Evolutionary conservation across 2,797 vertebrate species (phyloP).

Genomic region (Ctenopoma kingsleyae): DNA sequence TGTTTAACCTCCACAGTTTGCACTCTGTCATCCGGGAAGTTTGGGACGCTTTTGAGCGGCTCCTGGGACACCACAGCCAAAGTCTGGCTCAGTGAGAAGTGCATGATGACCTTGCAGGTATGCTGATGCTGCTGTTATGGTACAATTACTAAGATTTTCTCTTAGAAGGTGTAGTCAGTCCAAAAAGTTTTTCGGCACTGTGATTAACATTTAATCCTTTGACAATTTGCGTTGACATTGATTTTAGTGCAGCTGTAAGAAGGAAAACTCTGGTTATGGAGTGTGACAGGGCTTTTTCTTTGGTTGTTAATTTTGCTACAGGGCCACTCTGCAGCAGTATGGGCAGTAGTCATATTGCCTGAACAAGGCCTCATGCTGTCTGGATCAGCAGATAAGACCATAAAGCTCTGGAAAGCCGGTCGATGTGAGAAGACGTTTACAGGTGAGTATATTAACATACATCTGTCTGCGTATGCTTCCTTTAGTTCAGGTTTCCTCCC

Average conservation of each 20-base stretch:
- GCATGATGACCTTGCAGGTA: slow-evolving; percentile 99
- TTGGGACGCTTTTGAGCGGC: slow-evolving; percentile 96
- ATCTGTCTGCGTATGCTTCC: too few relatives aligned
- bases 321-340: slow-evolving; percentile 96
- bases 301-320: slow-evolving; percentile 60
- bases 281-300: not conserved
- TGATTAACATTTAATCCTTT: not conserved
- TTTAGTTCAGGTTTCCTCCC: too few relatives aligned
- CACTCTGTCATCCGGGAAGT: slow-evolving; percentile 95
- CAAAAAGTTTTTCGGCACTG: not conserved
- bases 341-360: slow-evolving; percentile 95
- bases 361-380: slow-evolving; percentile 97
- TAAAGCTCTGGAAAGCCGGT: slow-evolving; percentile 97
- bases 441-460: slow-evolving; percentile 77
- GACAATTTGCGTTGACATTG: not conserved
- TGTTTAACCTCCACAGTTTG: slow-evolving; percentile 86
- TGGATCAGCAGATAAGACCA: slow-evolving; percentile 96
- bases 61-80: slow-evolving; percentile 98
- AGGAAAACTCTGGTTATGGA: not conserved
- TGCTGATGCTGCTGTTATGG: not conserved
- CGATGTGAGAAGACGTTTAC: slow-evolving; percentile 93
- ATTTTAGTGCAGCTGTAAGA: not conserved
- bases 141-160: not conserved
- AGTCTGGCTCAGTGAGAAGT: slow-evolving; percentile 98
- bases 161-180: not conserved